These are phyloP conservation scores for Troglohyphantes excavatus DNA, from an alignment of 2,888 invertebrate genomes.

Conservation along the genomic window DNA sequence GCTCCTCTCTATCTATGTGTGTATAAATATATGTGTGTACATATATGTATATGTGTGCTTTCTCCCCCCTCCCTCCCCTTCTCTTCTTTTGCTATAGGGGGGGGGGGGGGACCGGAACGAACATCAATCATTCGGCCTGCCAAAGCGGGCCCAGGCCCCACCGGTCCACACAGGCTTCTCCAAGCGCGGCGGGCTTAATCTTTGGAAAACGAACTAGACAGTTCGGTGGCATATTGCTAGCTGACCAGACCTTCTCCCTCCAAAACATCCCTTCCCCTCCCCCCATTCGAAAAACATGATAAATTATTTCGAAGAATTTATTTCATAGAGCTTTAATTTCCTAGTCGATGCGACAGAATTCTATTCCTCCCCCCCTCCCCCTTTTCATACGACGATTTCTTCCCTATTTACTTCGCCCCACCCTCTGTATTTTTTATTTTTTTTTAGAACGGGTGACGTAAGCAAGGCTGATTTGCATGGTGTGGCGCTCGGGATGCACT, in stretches of 20 bases:
- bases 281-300: constrained; percentile 75
- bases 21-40: constrained; percentile 46
- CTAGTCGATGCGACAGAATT: constrained; percentile 75
- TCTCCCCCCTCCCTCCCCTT: constrained; percentile 55
- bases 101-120: constrained; percentile 58
- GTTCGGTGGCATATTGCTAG: constrained; percentile 77
- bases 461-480: constrained; percentile 70
- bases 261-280: not conserved
- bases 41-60: constrained; percentile 70
- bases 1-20: constrained; percentile 30
- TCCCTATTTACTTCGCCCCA: constrained; percentile 5
- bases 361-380: constrained; percentile 45
- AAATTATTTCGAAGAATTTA: constrained; percentile 79
- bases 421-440: constrained; percentile 15
- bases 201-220: constrained; percentile 79
- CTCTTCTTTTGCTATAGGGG: constrained; percentile 38
- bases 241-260: constrained; percentile 57
- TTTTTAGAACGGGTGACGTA: not conserved
- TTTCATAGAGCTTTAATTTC: constrained; percentile 79
- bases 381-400: constrained; percentile 33
- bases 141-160: constrained; percentile 63
- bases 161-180: constrained; percentile 19
- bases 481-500: constrained; percentile 56
- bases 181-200: constrained; percentile 76
- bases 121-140: constrained; percentile 79